phyloP scores from a whole-genome alignment of 1,140 invertebrate species.

The Vanessa atalanta region DNA sequence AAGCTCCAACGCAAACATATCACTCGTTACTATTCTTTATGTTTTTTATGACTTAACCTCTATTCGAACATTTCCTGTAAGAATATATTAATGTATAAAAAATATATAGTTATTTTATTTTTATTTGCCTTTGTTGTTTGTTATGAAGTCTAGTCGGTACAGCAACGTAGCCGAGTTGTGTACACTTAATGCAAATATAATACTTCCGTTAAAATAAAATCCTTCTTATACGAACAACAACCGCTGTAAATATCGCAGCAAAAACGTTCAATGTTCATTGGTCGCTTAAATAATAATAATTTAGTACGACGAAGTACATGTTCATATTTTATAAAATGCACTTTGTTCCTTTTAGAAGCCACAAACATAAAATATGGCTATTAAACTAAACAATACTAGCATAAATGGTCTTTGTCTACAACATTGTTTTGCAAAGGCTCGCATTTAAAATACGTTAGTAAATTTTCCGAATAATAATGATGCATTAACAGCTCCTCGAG shows the following conservation, averaged over 20 bases:
- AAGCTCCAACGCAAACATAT: slow-evolving; percentile 1
- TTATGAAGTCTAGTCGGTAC: slow-evolving; percentile 4
- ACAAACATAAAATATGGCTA: slow-evolving; percentile 57
- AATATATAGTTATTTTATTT: neutral
- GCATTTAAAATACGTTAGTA: slow-evolving; percentile 44
- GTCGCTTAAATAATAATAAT: slow-evolving; percentile 44
- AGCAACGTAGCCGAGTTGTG: neutral
- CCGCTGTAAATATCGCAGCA: slow-evolving; percentile 35
- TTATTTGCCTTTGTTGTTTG: slow-evolving; percentile 4
- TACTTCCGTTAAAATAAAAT: slow-evolving; percentile 33
- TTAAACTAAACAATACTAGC: slow-evolving; percentile 58
- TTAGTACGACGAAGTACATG: slow-evolving; percentile 37
- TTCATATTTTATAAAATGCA: slow-evolving; percentile 48
- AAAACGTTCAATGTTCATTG: slow-evolving; percentile 40
- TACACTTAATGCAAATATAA: slow-evolving; percentile 18
- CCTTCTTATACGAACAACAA: slow-evolving; percentile 27
- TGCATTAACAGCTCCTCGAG: slow-evolving; percentile 41
- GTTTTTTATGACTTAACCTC: neutral
- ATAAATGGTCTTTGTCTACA: slow-evolving; percentile 52
- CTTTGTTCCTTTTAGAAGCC: slow-evolving; percentile 48
- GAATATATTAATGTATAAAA: neutral
- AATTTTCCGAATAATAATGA: slow-evolving; percentile 47
- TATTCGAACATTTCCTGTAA: neutral
- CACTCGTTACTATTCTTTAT: slow-evolving; percentile 7
- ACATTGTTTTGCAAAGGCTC: slow-evolving; percentile 47